Evolutionary conservation across 1,140 invertebrate species (phyloP), one percentile per base, ranked within the genome.

Genomic region (Cylas formicarius): DNA sequence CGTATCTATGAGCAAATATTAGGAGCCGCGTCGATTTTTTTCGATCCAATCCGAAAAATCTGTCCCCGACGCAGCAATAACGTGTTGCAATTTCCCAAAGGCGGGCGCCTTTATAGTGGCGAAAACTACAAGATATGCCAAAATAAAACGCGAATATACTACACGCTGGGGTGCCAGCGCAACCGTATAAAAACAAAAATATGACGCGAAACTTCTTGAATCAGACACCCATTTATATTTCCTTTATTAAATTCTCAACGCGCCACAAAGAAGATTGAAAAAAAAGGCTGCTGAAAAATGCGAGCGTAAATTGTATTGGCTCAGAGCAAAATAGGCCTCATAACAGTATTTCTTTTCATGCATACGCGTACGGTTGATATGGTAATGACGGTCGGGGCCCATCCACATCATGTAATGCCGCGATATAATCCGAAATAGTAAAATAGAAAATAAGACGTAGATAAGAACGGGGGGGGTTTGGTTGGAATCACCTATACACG

Each of bases 341-440:
- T 46, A 46, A 45, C 43, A 27, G 34, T 45, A 45, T 45, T 45
- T 45, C 43, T 35, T 44, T 46, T 45, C 28, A 46, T 46, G 28
- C 36, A 36, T 24, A 28, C 38, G n/a, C n/a, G 17, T 39, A 46
- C 43, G 24, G 34, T 31, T 37, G 43, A 45, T 45, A 45, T 45
- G 43, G 43, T 45, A 45, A 45, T 45, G 43, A 34, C 29, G n/a
- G n/a, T n/a, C n/a, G n/a, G n/a, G n/a, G n/a, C 14, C 42, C 39
- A 35, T 26, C 38, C 37, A 16, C 35, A 48, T 35, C 24, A 27
- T 35, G 23, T 34, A 42, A 21, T 42, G 31, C 36, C 31, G 43
- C 14, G 22, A 48, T 27, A 35, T 45, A 28, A 45, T 33, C 26
- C 31, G 35, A 37, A 33, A 33, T 32, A 23, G 44, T 9, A 10